Conservation (phyloP, 2,888 invertebrate species). For the Patella depressa region DNA sequence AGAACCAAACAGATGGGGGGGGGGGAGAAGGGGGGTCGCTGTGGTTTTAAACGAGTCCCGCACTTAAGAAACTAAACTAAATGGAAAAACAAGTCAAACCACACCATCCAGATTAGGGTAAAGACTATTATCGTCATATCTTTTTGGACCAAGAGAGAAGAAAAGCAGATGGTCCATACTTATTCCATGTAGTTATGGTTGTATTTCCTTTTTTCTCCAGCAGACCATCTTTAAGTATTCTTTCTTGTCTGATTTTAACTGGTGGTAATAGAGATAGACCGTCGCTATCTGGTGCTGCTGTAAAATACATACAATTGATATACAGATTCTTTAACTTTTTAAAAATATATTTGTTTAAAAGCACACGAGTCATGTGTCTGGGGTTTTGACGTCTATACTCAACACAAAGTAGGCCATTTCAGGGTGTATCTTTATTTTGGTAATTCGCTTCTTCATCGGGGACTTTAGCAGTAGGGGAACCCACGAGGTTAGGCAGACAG, state of each 20-base stretch:
- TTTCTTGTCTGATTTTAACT: conserved; percentile 20
- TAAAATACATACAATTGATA: too few species aligned
- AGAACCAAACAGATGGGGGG: too few species aligned
- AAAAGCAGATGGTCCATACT: conserved; percentile 31
- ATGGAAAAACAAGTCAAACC: not conserved
- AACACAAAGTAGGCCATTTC: too few species aligned
- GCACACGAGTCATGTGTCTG: too few species aligned
- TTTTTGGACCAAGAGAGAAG: not conserved
- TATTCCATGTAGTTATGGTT: conserved; percentile 58
- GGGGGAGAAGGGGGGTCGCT: too few species aligned
- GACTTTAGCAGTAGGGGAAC: not conserved
- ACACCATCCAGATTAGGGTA: not conserved
- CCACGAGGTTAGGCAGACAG: not conserved
- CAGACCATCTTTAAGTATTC: conserved; percentile 51
- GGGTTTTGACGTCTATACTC: too few species aligned
- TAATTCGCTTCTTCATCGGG: not conserved
- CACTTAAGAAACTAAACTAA: not conserved
- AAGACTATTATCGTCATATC: not conserved
- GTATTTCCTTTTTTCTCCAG: conserved; percentile 60
- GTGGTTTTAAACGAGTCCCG: too few species aligned
- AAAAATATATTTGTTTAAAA: too few species aligned
- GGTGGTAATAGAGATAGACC: not conserved
- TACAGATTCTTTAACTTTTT: too few species aligned
- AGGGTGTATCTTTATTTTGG: too few species aligned
- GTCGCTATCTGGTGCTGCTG: too few species aligned